phyloP scores from a whole-genome alignment of 2,888 invertebrate genomes.

The Tinea trinotella region DNA sequence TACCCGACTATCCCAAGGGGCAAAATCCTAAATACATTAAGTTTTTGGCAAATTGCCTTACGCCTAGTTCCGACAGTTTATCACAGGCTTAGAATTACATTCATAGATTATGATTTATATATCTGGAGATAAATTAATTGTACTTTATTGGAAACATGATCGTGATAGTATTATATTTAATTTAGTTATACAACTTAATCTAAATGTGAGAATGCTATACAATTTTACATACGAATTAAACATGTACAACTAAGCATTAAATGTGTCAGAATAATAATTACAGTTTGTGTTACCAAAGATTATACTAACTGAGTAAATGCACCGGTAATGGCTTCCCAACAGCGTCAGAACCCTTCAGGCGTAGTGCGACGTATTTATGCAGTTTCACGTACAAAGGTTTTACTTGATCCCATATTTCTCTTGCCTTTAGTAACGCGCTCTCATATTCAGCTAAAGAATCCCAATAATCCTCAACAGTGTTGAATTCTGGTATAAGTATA shows the following conservation, averaged over 20 bases:
- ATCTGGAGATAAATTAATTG: not conserved
- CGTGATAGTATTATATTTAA: too few species aligned
- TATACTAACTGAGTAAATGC: slow-evolving; percentile 63
- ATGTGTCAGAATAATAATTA: not conserved
- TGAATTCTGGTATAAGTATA: slow-evolving; percentile 38
- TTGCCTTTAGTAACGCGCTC: slow-evolving; percentile 59
- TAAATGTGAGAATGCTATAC: too few species aligned
- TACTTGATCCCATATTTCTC: slow-evolving; percentile 69
- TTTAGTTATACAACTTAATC: too few species aligned
- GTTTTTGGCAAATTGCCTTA: slow-evolving; percentile 29
- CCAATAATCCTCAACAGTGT: slow-evolving; percentile 68
- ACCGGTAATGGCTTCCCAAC: slow-evolving; percentile 60
- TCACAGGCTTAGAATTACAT: not conserved
- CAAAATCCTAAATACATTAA: slow-evolving; percentile 27
- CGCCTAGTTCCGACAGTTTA: not conserved
- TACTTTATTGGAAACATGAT: not conserved
- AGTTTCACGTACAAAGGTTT: slow-evolving; percentile 69
- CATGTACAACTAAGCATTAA: not conserved
- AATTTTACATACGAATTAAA: too few species aligned
- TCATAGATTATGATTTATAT: not conserved
- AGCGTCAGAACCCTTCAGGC: slow-evolving; percentile 59
- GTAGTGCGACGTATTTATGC: slow-evolving; percentile 63
- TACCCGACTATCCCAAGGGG: slow-evolving; percentile 21
- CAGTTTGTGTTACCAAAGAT: not conserved
- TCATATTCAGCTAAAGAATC: slow-evolving; percentile 66